Evolutionary conservation across 2,888 invertebrate genomes (phyloP).

Genomic region (Hoplodrina ambigua): DNA sequence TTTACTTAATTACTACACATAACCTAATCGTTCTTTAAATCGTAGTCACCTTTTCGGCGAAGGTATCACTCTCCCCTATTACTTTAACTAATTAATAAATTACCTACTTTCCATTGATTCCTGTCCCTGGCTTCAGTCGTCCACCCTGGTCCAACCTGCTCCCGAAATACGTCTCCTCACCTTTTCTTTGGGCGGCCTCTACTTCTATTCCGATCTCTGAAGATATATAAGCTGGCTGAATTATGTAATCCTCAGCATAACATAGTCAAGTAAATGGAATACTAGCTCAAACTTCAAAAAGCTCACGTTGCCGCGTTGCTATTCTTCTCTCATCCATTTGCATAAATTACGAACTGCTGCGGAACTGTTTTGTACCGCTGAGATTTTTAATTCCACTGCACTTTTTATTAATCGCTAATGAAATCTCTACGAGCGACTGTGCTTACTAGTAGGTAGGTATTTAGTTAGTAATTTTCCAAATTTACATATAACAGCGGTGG

Average conservation of each 20-base stretch:
- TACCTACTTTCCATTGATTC: no score
- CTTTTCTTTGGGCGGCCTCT: no score
- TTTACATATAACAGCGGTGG: no score
- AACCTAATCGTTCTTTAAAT: no score
- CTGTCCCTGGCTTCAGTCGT: no score
- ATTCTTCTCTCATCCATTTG: slow-evolving; percentile 42
- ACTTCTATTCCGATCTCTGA: no score
- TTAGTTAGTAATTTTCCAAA: background rate
- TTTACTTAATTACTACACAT: no score
- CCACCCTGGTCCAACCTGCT: no score
- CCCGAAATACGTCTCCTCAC: no score
- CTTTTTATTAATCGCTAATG: slow-evolving; percentile 26
- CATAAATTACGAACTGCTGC: slow-evolving; percentile 52
- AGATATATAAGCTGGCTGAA: background rate
- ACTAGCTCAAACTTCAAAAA: slow-evolving; percentile 41
- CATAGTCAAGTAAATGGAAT: slow-evolving; percentile 27
- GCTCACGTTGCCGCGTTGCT: slow-evolving; percentile 17
- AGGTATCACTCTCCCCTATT: no score
- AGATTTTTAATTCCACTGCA: slow-evolving; percentile 40
- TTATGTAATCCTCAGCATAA: slow-evolving; percentile 20
- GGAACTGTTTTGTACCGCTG: slow-evolving; percentile 5
- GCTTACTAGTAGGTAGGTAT: background rate
- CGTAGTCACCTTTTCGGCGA: no score
- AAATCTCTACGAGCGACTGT: background rate
- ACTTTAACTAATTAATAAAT: no score